Percentiles rank a stretch among this genome's conserved stretches.
phyloP scores from a whole-genome alignment of 2,888 invertebrate species.

The Lithosia quadra region DNA sequence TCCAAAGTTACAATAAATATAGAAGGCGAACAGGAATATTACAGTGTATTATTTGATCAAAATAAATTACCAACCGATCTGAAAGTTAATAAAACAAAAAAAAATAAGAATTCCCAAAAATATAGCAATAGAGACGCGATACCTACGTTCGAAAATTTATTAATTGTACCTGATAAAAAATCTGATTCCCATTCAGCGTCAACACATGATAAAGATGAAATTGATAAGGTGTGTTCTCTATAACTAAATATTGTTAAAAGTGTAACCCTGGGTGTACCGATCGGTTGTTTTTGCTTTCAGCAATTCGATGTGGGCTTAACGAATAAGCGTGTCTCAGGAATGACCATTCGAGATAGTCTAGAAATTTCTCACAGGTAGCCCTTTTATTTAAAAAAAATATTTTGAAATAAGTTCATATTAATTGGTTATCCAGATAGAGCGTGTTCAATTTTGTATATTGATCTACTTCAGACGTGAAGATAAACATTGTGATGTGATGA shows the following conservation, averaged over 20 bases:
- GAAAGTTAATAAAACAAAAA: slow-evolving; percentile 60
- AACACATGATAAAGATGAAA: neutral
- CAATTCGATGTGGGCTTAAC: slow-evolving; percentile 41
- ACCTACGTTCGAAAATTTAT: slow-evolving; percentile 50
- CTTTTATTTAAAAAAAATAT: slow-evolving; percentile 8
- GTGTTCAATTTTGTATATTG: neutral
- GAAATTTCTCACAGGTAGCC: slow-evolving; percentile 75
- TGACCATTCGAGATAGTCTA: slow-evolving; percentile 73
- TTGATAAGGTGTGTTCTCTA: slow-evolving; percentile 34
- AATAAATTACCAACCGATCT: slow-evolving; percentile 61
- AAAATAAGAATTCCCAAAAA: slow-evolving; percentile 46
- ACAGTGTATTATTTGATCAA: slow-evolving; percentile 66
- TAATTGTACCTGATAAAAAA: slow-evolving; percentile 40
- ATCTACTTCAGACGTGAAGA: slow-evolving; percentile 53
- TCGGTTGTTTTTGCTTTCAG: slow-evolving; percentile 62
- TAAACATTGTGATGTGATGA: slow-evolving; percentile 31
- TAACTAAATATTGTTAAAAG: slow-evolving; percentile 2
- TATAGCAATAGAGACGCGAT: slow-evolving; percentile 25
- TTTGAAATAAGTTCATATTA: neutral
- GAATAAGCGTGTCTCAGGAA: slow-evolving; percentile 49
- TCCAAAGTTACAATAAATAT: slow-evolving; percentile 72
- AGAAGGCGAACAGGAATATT: slow-evolving; percentile 68
- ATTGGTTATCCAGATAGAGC: neutral
- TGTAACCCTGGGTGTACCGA: slow-evolving; percentile 10
- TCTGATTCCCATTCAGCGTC: slow-evolving; percentile 11